phyloP scores from a whole-genome alignment of 2,113 vertebrate genomes.

The Triplophysa dalaica region DNA sequence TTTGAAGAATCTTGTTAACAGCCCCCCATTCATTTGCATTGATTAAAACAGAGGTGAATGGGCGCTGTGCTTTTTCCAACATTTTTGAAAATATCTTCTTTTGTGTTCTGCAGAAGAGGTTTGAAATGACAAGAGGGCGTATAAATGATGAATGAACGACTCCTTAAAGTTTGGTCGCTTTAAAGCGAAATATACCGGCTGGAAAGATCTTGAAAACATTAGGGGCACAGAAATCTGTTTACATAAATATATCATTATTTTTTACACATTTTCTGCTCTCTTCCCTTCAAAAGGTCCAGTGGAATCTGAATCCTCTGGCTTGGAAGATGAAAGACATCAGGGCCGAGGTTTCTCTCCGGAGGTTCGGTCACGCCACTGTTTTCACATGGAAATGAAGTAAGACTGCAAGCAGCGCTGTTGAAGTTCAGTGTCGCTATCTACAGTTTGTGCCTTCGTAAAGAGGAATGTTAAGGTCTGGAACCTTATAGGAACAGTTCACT shows the following conservation, averaged over 20 bases:
- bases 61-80: too few species aligned
- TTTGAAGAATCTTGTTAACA: too few species aligned
- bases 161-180: slow-evolving; percentile 49
- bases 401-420: slow-evolving; percentile 21
- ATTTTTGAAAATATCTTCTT: too few species aligned
- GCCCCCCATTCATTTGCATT: slow-evolving; percentile 10
- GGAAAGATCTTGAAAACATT: slow-evolving; percentile 38
- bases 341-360: slow-evolving; percentile 62
- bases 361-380: slow-evolving; percentile 52
- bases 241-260: not conserved
- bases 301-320: slow-evolving; percentile 57
- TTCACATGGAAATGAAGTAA: slow-evolving; percentile 26
- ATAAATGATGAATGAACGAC: slow-evolving; percentile 26
- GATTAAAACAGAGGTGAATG: too few species aligned
- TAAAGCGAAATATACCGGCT: slow-evolving; percentile 60
- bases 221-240: slow-evolving; percentile 24
- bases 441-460: slow-evolving; percentile 4
- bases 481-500: not conserved
- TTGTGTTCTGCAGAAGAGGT: too few species aligned
- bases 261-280: slow-evolving; percentile 32
- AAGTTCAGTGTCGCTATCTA: not conserved
- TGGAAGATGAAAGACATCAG: slow-evolving; percentile 65
- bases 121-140: too few species aligned
- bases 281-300: slow-evolving; percentile 53
- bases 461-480: not conserved